phyloP scores from a whole-genome alignment of 2,888 invertebrate genomes.

The Orchestes rusci region DNA sequence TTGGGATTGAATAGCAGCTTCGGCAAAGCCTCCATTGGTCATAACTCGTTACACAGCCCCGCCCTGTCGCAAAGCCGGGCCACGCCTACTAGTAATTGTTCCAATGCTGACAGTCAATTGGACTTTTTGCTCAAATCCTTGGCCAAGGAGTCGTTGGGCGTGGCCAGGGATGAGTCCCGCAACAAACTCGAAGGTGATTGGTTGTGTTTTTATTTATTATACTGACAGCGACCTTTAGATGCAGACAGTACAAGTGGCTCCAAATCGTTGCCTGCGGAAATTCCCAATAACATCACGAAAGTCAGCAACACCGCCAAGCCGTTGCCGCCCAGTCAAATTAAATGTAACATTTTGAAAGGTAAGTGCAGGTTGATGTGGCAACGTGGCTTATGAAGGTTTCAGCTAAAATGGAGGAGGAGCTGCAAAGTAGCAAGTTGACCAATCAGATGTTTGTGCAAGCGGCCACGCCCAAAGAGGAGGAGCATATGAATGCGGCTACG shows the following conservation, averaged over 20 bases:
- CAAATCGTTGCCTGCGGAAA: constrained; percentile 39
- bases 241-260: constrained; percentile 31
- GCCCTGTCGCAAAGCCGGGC: constrained; percentile 41
- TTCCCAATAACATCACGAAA: constrained; percentile 42
- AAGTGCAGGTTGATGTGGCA: constrained; percentile 32
- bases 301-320: constrained; percentile 47
- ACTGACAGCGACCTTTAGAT: not conserved
- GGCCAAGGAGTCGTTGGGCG: constrained; percentile 59
- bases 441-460: constrained; percentile 53
- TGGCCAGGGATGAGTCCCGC: constrained; percentile 47
- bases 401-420: constrained; percentile 64
- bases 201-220: too few relatives aligned
- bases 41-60: constrained; percentile 40
- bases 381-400: constrained; percentile 18
- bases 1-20: constrained; percentile 37
- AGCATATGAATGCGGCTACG: constrained; percentile 56
- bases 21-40: constrained; percentile 36
- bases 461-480: constrained; percentile 41
- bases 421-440: constrained; percentile 45
- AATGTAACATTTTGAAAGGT: constrained; percentile 92
- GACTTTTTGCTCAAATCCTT: constrained; percentile 72
- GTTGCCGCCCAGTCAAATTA: constrained; percentile 83
- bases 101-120: constrained; percentile 48
- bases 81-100: constrained; percentile 33
- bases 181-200: constrained; percentile 43